Conservation (phyloP, 2,797 vertebrate genomes). For the Ambastaia sidthimunki region DNA sequence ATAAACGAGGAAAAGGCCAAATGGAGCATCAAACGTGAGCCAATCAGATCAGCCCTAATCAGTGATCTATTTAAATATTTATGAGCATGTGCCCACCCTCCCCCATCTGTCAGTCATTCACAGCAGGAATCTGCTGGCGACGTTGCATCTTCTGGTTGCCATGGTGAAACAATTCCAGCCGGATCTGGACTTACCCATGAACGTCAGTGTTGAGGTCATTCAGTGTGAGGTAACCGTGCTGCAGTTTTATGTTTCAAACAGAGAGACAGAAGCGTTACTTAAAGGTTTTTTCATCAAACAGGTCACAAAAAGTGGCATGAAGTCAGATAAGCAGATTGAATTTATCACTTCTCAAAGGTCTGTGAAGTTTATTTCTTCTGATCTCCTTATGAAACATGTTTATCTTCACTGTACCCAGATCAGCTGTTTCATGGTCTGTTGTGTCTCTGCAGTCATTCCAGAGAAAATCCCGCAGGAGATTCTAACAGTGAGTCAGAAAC, state of each 20-base stretch:
- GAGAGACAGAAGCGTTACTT: neutral
- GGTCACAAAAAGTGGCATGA: constrained; percentile 83
- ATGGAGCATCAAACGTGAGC: constrained; percentile 88
- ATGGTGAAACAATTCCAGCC: constrained; percentile 85
- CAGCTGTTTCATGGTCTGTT: constrained; percentile 19
- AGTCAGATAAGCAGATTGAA: constrained; percentile 77
- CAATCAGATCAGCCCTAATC: constrained; percentile 10
- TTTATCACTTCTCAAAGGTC: constrained; percentile 82
- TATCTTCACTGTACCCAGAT: neutral
- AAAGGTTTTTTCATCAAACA: constrained; percentile 60
- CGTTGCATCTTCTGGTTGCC: constrained; percentile 90
- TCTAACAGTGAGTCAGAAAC: constrained; percentile 68
- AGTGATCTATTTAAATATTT: constrained; percentile 11
- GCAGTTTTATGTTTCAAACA: too few relatives aligned
- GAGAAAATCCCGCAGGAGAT: constrained; percentile 53
- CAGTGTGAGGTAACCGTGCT: constrained; percentile 79
- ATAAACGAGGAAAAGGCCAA: constrained; percentile 69
- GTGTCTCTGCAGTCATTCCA: constrained; percentile 54
- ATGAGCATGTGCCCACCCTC: constrained; percentile 28
- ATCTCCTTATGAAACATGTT: neutral
- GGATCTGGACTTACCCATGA: constrained; percentile 78
- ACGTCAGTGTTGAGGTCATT: constrained; percentile 85
- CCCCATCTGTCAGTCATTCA: constrained; percentile 83
- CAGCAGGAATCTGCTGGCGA: constrained; percentile 88
- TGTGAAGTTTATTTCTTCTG: constrained; percentile 20